Base-by-base conservation (phyloP, 1,140 invertebrate species). In the Liolophura sinensis region DNA sequence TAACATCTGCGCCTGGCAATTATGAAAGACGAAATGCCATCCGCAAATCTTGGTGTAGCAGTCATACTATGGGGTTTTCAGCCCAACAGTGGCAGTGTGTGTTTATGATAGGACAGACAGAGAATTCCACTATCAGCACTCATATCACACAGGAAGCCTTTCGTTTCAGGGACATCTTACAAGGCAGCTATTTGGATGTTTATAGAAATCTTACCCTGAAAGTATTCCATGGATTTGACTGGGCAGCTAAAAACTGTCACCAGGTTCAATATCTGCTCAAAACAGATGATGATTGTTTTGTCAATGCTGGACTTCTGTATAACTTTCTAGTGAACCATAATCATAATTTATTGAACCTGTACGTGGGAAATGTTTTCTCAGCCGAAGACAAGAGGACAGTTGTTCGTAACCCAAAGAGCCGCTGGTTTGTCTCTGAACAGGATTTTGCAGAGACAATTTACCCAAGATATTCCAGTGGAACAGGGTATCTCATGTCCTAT, bases 251-350 rank as follows among this genome's bases (percentile, higher is more conserved):
- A 31, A 56, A 22, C 40, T 60, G 64, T 55, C 76, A 73, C 60
- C 62, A 69, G 46, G 62, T 65, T 49, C 65, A 73, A 7, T 78
- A 69, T 62, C 58, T 77, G 5, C 49, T 80, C 18, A 80, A 80
- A 67, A 80, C 78, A 57, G 78, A 80, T 58, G 78, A 80, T 65
- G 78, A 80, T 51, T 80, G 78, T 68, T 80, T 73, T 72, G 75
- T 80, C 1, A 77, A 78, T 64, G 70, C 73, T 25, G 27, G 60
- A 57, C 65, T 76, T 16, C n/a, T 79, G n/a, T 59, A 74, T 64
- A 57, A 69, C 15, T 73, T 78, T 49, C 68, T 78, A 6, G 40
- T 72, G 14, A 62, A 74, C 56, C 49, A 62, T 18, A 70, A 77
- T 57, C 60, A 65, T 31, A 74, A 74, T 55, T 69, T 50, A 1